Evolutionary conservation across 2,797 vertebrate species (phyloP).

Genomic region (Leptoclinus maculatus): DNA sequence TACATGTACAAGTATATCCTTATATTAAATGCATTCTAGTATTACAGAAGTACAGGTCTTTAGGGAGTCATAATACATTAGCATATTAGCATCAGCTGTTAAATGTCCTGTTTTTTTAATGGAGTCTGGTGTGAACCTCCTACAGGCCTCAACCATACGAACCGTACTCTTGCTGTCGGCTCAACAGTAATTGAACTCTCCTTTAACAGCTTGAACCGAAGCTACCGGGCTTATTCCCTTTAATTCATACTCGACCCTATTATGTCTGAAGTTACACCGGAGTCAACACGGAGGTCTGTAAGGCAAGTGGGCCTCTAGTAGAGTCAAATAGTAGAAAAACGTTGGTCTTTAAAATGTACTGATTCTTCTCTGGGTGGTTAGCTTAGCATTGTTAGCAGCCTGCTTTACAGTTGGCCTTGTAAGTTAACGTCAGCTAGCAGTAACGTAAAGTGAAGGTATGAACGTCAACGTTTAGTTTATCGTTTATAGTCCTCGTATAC

Average conservation of each 20-base stretch:
- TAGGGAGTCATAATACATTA: neutral
- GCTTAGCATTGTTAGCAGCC: constrained; percentile 66
- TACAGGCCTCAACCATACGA: too few species aligned
- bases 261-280: constrained; percentile 30
- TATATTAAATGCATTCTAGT: neutral
- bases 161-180: constrained; percentile 27
- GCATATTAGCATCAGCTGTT: neutral
- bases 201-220: constrained; percentile 63
- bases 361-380: constrained; percentile 34
- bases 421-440: constrained; percentile 29
- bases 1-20: too few species aligned
- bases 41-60: neutral
- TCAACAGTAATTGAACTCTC: constrained; percentile 27
- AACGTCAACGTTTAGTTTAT: neutral
- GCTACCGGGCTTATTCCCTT: constrained; percentile 61
- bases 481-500: neutral
- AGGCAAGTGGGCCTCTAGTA: constrained; percentile 23
- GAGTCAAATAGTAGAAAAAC: neutral
- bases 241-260: constrained; percentile 41
- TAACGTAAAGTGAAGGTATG: neutral
- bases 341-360: neutral
- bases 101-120: neutral
- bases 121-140: neutral
- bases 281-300: constrained; percentile 6
- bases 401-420: constrained; percentile 36